Evolutionary conservation across 2,113 vertebrate species (phyloP), one percentile per base, ranked within the genome.

Genomic region (Anas platyrhynchos): DNA sequence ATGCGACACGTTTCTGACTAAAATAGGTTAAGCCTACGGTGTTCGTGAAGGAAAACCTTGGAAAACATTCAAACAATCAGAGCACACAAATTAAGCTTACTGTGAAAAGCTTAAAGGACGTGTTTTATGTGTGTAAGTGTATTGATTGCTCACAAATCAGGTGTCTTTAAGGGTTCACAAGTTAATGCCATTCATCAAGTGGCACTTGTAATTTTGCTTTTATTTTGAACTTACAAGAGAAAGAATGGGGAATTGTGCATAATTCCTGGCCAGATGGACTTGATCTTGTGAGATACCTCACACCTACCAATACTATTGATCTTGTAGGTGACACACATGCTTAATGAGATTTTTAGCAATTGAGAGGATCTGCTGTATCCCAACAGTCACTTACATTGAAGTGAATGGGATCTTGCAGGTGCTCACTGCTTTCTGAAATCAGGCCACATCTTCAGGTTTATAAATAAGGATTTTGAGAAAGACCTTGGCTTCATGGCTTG

Each of bases 391-490:
- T 89, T 82, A 16, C 6, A 17, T 11, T 77, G 86, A 79, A 91
- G 41, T 59, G 66, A 94, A 3, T 86, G 65, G 23, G 63, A 85
- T 93, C 84, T 93, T 91, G 14, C 1, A 6, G 56, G 7, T 86
- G 43, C 69, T 93, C 56, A 46, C 91, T 87, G 78, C 61, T 84
- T 93, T 65, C 13, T 83, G 86, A 96, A 97, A 97, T 89, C 81
- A 79, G 91, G 77, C 93, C 83, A 89, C 48, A 75, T 92, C 80
- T 89, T 92, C 62, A 82, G 43, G 83, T 82, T 91, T 95, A 92
- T 95, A 94, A 93, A 82, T 92, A 92, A 75, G 77, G 91, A 68
- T 83, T 92, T 93, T 95, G 84, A 93, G 94, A 96, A 89, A 81
- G 84, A 87, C 86, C 2, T 66, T 94, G 87, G 50, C 25, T 92